These are phyloP conservation scores for Porites evermanni DNA, from an alignment of 92 coral and sea anemone species.

Conservation along the genomic window DNA sequence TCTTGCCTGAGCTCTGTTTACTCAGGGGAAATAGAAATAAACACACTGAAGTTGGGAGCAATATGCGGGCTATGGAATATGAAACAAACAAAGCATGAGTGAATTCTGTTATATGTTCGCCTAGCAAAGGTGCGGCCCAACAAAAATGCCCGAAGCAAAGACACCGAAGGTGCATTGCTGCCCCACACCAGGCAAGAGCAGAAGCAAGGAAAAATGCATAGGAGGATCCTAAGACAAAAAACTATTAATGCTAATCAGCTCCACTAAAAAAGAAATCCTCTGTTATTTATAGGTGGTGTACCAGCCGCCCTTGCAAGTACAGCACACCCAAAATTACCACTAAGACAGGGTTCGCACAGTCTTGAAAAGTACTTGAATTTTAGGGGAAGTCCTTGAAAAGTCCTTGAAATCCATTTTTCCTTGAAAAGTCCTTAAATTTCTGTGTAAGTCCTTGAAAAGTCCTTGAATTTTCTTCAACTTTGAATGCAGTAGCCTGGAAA, in stretches of 20 bases:
- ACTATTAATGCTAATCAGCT: not conserved
- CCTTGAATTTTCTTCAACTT: no score
- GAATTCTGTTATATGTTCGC: not conserved
- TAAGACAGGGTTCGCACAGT: not conserved
- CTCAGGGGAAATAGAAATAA: not conserved
- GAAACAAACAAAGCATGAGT: no score
- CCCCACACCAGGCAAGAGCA: conserved; percentile 54
- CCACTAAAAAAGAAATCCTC: not conserved
- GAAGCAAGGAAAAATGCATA: not conserved
- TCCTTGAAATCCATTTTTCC: no score
- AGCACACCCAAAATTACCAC: not conserved
- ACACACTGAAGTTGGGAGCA: not conserved
- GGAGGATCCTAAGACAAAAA: not conserved
- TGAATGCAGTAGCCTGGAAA: no score
- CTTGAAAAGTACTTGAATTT: no score
- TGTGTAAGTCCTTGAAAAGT: no score
- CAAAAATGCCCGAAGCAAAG: conserved; percentile 37
- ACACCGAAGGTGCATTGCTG: conserved; percentile 38
- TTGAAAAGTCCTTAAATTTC: no score
- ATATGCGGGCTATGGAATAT: no score
- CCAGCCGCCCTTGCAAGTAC: conserved; percentile 22
- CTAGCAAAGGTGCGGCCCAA: not conserved
- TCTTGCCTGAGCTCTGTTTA: conserved; percentile 9
- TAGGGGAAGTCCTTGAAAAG: no score
- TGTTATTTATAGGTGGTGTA: conserved; percentile 15